These are phyloP conservation scores for Brienomyrus longianalis DNA, from an alignment of 2,113 vertebrate species.

Conservation along the genomic window DNA sequence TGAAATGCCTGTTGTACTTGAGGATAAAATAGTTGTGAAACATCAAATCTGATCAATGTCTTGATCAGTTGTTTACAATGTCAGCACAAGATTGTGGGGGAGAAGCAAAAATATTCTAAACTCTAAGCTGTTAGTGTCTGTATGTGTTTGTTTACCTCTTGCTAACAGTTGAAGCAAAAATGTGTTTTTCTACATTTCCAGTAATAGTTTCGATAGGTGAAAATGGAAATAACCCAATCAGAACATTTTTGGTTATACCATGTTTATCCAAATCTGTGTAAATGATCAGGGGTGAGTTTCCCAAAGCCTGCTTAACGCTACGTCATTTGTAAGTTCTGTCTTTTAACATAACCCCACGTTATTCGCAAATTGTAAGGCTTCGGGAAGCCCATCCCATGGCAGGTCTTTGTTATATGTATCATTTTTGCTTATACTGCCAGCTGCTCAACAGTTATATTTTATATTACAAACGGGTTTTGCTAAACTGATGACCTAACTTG, in stretches of 20 bases:
- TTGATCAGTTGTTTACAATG: background rate
- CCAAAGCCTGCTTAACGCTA: too few species aligned
- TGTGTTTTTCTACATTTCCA: background rate
- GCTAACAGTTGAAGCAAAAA: background rate
- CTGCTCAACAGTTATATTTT: background rate
- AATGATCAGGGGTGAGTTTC: background rate
- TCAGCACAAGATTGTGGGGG: background rate
- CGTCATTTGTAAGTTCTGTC: too few species aligned
- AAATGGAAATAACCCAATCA: background rate
- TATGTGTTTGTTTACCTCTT: background rate
- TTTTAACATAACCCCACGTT: too few species aligned
- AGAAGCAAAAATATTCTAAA: background rate
- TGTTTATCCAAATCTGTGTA: background rate
- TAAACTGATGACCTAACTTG: background rate
- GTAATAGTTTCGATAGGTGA: background rate
- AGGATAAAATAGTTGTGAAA: background rate
- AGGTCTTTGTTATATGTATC: background rate
- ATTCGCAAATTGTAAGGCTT: too few species aligned
- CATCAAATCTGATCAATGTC: background rate
- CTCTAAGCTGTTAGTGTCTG: background rate
- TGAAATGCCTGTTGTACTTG: constrained; percentile 11
- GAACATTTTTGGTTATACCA: background rate
- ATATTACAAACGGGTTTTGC: background rate
- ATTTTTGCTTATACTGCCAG: background rate
- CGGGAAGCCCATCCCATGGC: background rate